Evolutionary conservation across 2,888 invertebrate species (phyloP).

Genomic region (Aleiodes alternator): DNA sequence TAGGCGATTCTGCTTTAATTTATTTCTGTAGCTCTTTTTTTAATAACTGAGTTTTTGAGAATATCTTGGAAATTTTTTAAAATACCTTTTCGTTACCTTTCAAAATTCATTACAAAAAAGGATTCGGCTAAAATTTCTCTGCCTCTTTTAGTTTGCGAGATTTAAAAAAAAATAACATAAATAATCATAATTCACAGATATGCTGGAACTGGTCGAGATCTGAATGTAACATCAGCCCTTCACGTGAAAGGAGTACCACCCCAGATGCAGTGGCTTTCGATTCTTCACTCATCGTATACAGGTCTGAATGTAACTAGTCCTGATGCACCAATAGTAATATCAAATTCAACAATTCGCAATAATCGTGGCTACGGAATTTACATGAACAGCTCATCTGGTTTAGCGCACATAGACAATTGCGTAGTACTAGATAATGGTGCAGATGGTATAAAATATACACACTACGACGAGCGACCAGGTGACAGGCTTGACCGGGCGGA

Average conservation of each 20-base stretch:
- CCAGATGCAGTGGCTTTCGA: constrained; percentile 87
- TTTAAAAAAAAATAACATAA: no score
- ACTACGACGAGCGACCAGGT: constrained; percentile 87
- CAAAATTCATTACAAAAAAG: no score
- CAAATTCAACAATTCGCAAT: constrained; percentile 88
- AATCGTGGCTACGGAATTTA: constrained; percentile 92
- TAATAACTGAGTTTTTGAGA: no score
- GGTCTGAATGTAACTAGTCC: constrained; percentile 93
- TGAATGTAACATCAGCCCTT: constrained; percentile 88
- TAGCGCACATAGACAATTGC: constrained; percentile 87
- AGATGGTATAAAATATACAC: constrained; percentile 92
- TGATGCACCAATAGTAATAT: constrained; percentile 86
- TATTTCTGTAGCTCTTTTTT: no score
- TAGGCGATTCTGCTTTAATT: no score
- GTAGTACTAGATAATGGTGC: constrained; percentile 89
- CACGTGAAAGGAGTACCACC: constrained; percentile 95
- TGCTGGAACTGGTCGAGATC: constrained; percentile 89
- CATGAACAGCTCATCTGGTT: constrained; percentile 91
- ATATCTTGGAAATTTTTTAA: no score
- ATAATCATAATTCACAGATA: constrained; percentile 73
- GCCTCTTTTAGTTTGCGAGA: no score
- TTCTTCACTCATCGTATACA: constrained; percentile 93
- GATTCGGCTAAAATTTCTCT: no score
- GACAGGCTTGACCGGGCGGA: constrained; percentile 85
- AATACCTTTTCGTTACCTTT: no score